phyloP scores from a whole-genome alignment of 1,140 invertebrate species.

The Cotesia glomerata region DNA sequence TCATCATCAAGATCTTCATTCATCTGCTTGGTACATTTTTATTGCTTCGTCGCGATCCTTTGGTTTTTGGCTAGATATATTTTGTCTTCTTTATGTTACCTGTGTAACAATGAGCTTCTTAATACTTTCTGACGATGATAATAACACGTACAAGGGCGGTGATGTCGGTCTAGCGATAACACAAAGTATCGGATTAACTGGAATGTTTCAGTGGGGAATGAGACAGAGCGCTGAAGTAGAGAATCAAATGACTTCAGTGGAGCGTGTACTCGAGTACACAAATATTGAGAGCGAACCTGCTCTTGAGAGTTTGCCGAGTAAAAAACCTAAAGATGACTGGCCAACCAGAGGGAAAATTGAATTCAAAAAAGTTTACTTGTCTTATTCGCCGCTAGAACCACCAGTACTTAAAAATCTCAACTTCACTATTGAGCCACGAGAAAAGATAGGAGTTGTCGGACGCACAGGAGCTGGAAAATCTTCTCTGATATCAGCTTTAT shows the following conservation, averaged over 20 bases:
- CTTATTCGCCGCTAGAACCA: slow-evolving; percentile 68
- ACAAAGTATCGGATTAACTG: slow-evolving; percentile 80
- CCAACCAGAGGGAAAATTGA: slow-evolving; percentile 73
- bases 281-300: slow-evolving; percentile 71
- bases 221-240: slow-evolving; percentile 84
- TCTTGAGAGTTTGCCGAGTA: slow-evolving; percentile 68
- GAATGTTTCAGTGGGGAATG: slow-evolving; percentile 87
- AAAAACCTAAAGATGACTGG: slow-evolving; percentile 74
- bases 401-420: slow-evolving; percentile 77
- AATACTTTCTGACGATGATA: slow-evolving; percentile 46
- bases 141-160: slow-evolving; percentile 48
- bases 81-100: slow-evolving; percentile 74
- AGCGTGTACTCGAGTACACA: slow-evolving; percentile 80
- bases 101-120: slow-evolving; percentile 72
- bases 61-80: slow-evolving; percentile 75
- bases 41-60: slow-evolving; percentile 83
- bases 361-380: slow-evolving; percentile 71
- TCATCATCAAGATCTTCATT: slow-evolving; percentile 73
- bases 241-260: slow-evolving; percentile 88
- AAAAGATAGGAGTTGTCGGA: slow-evolving; percentile 83
- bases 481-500: slow-evolving; percentile 76
- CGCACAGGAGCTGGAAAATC: slow-evolving; percentile 85
- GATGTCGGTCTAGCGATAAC: slow-evolving; percentile 83
- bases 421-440: slow-evolving; percentile 71
- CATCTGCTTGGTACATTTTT: slow-evolving; percentile 78